Evolutionary conservation across 1,140 invertebrate genomes (phyloP).

Genomic region (Brachionus rubens): DNA sequence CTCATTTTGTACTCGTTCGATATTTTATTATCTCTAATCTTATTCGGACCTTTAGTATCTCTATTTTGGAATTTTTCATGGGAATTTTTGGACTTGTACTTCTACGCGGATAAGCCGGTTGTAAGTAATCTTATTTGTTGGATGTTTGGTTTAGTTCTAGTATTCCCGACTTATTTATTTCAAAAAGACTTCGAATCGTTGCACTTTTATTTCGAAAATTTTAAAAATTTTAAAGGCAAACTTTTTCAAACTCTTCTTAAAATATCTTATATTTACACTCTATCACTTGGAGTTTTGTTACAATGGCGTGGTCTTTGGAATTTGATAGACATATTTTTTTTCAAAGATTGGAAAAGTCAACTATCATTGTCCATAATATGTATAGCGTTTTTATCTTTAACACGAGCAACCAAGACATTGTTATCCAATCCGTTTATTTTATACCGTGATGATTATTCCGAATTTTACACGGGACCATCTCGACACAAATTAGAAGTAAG

Average conservation of each 20-base stretch:
- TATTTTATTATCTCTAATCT: conserved; percentile 28
- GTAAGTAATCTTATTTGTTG: conserved; percentile 32
- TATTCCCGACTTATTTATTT: conserved; percentile 26
- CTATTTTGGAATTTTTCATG: conserved; percentile 35
- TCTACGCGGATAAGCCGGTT: not conserved
- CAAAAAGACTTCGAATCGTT: conserved; percentile 8
- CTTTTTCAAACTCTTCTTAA: not conserved
- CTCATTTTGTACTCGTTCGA: not conserved
- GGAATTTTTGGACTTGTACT: conserved; percentile 29
- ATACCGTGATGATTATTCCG: conserved; percentile 4
- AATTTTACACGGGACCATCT: not conserved
- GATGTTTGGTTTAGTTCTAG: conserved; percentile 12
- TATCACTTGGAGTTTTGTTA: not conserved
- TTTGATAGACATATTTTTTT: conserved; percentile 26
- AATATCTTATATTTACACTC: conserved; percentile 2
- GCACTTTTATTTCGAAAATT: not conserved
- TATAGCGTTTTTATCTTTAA: not conserved
- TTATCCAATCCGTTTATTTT: conserved; percentile 38
- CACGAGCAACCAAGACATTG: conserved; percentile 14
- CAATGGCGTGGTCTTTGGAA: conserved; percentile 45
- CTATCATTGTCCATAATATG: not conserved
- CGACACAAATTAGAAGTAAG: conserved; percentile 17
- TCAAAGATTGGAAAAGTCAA: conserved; percentile 40
- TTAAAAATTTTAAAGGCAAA: not conserved
- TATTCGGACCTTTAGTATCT: conserved; percentile 34